Conservation (phyloP, 1,140 invertebrate species). For the Schlechtendalia chinensis region DNA sequence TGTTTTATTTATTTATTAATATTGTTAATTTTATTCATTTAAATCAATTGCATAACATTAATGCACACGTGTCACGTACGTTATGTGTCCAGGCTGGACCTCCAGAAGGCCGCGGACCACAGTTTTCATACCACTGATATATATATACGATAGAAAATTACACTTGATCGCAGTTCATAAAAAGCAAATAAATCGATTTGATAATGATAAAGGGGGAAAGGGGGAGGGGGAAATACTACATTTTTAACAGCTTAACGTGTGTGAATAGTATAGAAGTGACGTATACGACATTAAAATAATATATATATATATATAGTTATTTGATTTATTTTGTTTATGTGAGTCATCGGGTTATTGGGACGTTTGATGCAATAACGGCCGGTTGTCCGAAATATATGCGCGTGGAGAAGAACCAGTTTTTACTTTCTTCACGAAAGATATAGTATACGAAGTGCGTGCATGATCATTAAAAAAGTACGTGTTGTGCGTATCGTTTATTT, state of each 20-base stretch:
- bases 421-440: constrained; percentile 20
- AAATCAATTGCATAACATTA: too few species aligned
- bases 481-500: background rate
- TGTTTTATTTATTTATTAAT: too few species aligned
- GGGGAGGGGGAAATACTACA: background rate
- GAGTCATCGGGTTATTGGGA: constrained; percentile 33
- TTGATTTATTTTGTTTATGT: constrained; percentile 3
- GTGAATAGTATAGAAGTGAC: background rate
- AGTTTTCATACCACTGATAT: too few species aligned
- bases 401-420: constrained; percentile 2
- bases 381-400: background rate
- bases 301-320: background rate
- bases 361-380: background rate
- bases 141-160: background rate
- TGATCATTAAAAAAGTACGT: too few species aligned
- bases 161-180: background rate
- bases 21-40: too few species aligned
- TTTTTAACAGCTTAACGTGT: background rate
- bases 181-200: background rate
- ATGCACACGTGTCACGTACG: too few species aligned
- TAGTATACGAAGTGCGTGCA: background rate
- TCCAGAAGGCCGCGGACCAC: too few species aligned
- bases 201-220: too few species aligned
- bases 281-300: background rate
- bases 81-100: too few species aligned